phyloP scores from a whole-genome alignment of 2,888 invertebrate genomes.

The Caenorhabditis sp. region DNA sequence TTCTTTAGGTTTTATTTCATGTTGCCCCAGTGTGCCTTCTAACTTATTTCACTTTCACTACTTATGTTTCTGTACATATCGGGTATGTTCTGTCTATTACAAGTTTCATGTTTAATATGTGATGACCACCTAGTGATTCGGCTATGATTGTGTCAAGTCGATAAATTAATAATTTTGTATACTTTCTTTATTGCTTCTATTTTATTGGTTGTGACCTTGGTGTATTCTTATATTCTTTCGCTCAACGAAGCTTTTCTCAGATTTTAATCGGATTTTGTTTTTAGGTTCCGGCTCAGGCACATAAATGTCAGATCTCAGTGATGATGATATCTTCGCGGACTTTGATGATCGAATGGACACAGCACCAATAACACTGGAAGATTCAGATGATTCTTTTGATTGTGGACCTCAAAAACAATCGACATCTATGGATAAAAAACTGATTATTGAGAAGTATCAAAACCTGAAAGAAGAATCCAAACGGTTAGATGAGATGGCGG shows the following conservation, averaged over 20 bases:
- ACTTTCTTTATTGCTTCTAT: neutral
- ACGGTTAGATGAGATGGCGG: slow-evolving; percentile 53
- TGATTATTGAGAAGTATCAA: slow-evolving; percentile 45
- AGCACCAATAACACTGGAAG: slow-evolving; percentile 13
- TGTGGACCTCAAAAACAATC: slow-evolving; percentile 1
- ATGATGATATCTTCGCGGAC: slow-evolving; percentile 34
- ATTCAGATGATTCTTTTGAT: slow-evolving; percentile 54
- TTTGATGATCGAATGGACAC: slow-evolving; percentile 42
- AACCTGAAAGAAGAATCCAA: slow-evolving; percentile 45
- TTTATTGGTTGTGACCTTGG: neutral
- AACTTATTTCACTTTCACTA: slow-evolving; percentile 23
- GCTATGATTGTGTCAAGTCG: slow-evolving; percentile 3
- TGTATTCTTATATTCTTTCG: neutral
- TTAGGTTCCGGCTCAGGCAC: slow-evolving; percentile 1
- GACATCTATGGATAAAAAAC: neutral
- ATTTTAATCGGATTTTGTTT: neutral
- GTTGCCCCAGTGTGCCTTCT: neutral
- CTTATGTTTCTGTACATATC: neutral
- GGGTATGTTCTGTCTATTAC: slow-evolving; percentile 19
- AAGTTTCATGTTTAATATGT: slow-evolving; percentile 37
- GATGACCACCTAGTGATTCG: slow-evolving; percentile 12
- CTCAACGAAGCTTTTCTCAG: too few relatives aligned
- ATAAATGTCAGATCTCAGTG: slow-evolving; percentile 19
- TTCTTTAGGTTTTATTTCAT: slow-evolving; percentile 34
- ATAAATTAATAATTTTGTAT: neutral